Conservation (phyloP, 2,797 vertebrate species). For the Hirundo rustica region DNA sequence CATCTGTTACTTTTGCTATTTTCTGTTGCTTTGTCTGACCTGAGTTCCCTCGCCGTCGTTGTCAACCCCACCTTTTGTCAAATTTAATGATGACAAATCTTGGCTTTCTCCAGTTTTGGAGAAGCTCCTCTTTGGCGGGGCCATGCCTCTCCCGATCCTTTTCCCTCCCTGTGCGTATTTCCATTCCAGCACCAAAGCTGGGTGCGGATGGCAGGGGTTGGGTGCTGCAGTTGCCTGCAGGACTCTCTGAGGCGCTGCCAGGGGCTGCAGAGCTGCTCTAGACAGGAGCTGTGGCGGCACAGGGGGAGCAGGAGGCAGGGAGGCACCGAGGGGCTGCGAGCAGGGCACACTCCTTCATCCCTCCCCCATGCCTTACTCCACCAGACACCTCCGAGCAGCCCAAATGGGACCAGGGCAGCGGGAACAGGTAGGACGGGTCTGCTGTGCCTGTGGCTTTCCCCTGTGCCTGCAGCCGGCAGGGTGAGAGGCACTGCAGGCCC, state of each 20-base stretch:
- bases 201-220: rapidly evolving
- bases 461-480: neutral
- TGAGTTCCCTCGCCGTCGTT: neutral
- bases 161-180: neutral
- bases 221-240: neutral
- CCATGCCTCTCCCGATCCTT: neutral
- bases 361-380: neutral
- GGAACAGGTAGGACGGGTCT: constrained; percentile 46
- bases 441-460: constrained; percentile 6
- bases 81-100: neutral
- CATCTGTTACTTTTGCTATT: neutral
- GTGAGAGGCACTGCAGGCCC: neutral
- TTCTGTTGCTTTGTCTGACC: neutral
- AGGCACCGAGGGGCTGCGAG: rapidly evolving
- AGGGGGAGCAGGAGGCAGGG: neutral
- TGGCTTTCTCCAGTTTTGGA: neutral
- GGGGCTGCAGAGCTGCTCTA: neutral
- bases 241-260: neutral
- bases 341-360: neutral
- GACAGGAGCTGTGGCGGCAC: neutral
- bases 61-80: neutral
- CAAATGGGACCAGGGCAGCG: neutral
- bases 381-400: neutral
- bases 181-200: neutral
- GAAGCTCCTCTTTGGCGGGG: neutral